Percentiles rank a stretch among this genome's conserved stretches.
These are phyloP conservation scores for Enteromius trimaculatus DNA, from an alignment of 2,797 vertebrate genomes.

Conservation along the genomic window DNA sequence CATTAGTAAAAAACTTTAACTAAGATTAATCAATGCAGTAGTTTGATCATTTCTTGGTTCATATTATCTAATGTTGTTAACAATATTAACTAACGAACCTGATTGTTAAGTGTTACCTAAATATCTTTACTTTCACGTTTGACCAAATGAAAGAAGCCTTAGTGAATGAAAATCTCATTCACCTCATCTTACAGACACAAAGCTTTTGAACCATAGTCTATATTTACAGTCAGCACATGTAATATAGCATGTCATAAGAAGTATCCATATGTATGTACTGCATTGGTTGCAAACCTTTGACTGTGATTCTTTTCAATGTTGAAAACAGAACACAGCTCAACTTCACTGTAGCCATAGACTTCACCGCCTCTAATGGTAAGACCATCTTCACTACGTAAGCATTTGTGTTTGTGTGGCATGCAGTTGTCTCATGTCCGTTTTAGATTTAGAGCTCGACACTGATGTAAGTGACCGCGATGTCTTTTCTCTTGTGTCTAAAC, in stretches of 20 bases:
- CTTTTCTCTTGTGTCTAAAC: conserved; percentile 5
- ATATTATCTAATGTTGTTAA: no score
- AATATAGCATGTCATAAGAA: neutral
- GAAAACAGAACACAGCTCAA: conserved; percentile 91
- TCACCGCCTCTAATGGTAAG: conserved; percentile 97
- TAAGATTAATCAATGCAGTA: no score
- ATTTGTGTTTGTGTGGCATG: conserved; percentile 7
- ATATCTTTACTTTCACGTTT: neutral
- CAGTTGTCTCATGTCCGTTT: neutral
- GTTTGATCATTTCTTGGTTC: no score
- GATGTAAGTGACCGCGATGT: neutral
- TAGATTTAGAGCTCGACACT: neutral
- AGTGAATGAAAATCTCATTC: neutral
- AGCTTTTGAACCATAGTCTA: neutral
- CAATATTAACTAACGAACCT: no score
- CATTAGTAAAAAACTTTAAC: no score
- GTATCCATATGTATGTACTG: neutral
- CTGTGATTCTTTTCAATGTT: conserved; percentile 19
- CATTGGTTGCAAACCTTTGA: neutral
- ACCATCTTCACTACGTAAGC: neutral
- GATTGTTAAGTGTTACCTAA: no score
- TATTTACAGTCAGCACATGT: neutral
- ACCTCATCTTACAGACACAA: neutral
- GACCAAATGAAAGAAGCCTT: neutral
- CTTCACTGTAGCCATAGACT: conserved; percentile 98